These are phyloP conservation scores for Aulostomus chinensis DNA, from an alignment of 2,797 vertebrate genomes.

Conservation along the genomic window DNA sequence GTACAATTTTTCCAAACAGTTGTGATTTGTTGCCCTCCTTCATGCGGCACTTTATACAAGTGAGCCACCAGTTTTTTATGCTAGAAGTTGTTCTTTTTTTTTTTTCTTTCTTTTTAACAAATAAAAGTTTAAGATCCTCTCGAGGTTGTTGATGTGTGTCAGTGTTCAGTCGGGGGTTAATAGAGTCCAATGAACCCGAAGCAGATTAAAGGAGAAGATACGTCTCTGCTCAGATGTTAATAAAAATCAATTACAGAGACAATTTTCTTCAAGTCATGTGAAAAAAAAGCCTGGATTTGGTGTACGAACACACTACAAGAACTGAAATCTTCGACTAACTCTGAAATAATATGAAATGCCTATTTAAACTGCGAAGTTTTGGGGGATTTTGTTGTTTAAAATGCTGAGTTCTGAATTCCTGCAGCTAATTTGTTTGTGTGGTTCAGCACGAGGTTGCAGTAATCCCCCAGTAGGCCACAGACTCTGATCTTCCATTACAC, in stretches of 20 bases:
- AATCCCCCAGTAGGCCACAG: conserved; percentile 58
- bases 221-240: conserved; percentile 38
- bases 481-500: conserved; percentile 66
- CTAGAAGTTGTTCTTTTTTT: not conserved
- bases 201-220: conserved; percentile 39
- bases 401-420: conserved; percentile 18
- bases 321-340: no score
- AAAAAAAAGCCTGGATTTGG: conserved; percentile 26
- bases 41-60: not conserved
- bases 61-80: not conserved
- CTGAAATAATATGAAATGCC: no score
- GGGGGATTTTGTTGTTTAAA: conserved; percentile 21
- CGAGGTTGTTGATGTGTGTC: conserved; percentile 17
- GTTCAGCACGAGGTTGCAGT: conserved; percentile 61
- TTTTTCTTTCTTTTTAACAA: not conserved
- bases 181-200: conserved; percentile 30
- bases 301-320: no score
- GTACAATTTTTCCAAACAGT: not conserved
- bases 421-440: conserved; percentile 46
- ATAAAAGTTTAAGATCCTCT: conserved; percentile 11
- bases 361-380: no score
- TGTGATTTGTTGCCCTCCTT: not conserved
- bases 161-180: conserved; percentile 48
- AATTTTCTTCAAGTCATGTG: conserved; percentile 26
- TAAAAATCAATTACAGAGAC: conserved; percentile 46